Evolutionary conservation across 2,888 invertebrate species (phyloP), one percentile per base, ranked within the genome.

Genomic region (Oxytorus armatus): DNA sequence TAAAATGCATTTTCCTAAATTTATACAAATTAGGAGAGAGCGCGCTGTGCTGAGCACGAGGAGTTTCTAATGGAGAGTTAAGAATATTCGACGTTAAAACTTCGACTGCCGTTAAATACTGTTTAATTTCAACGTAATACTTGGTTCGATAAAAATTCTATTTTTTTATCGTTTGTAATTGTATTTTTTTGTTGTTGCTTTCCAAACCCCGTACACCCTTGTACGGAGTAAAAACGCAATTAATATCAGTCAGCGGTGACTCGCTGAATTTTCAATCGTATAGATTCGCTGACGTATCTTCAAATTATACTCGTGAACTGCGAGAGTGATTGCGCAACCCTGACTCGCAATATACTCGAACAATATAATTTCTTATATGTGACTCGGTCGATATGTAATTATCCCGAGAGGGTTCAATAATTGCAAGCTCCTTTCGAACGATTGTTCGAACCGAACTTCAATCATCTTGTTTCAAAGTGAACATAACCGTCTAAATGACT

Each of bases 261-360:
- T 39, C 8, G 23, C 1, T 53, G 39, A 14, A 55, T 55, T 69
- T 44, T 44, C 69, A 42, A 55, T 42, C 42, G n/a, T n/a, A 44
- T 23, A 29, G 55, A 42, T 23, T 29, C 44, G 29, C 42, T n/a
- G 42, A 55, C 55, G 55, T 55, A 69, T 55, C 55, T 23, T n/a
- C 42, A 42, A 69, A 55, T 69, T 69, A 69, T 16, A 25, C 29
- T 55, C 29, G n/a, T 39, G 42, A 44, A n/a, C 2, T 2, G 55
- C 42, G 7, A 42, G 44, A 69, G 44, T n/a, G 39, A 69, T 69
- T 55, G 55, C 44, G 55, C 42, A 66, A 66, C 29, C 29, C 29
- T 47, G 47, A 53, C 36, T 53, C 42, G 44, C 29, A 39, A 39
- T 39, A 55, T 29, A 16, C 29, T 42, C 69, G n/a, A 39, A 39